phyloP scores from a whole-genome alignment of 2,113 vertebrate genomes.

The Centrocercus urophasianus region DNA sequence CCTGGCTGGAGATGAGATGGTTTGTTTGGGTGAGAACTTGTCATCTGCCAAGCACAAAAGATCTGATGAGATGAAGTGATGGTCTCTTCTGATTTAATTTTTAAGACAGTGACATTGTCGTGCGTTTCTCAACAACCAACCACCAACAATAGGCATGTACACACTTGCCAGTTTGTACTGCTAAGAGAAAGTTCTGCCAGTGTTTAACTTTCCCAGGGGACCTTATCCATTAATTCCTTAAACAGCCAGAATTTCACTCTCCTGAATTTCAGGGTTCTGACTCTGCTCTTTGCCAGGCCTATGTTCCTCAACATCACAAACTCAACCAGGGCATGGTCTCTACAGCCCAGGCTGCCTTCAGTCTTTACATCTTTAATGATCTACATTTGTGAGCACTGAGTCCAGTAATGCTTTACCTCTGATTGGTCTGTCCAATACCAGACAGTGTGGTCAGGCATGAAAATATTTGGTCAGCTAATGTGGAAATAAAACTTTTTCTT shows the following conservation, averaged over 20 bases:
- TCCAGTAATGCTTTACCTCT: neutral
- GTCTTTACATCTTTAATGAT: neutral
- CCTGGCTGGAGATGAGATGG: neutral
- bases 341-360: neutral
- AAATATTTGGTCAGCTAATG: neutral
- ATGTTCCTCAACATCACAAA: neutral
- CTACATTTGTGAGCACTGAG: too few species aligned
- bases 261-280: neutral
- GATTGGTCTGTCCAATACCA: neutral
- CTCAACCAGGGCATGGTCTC: neutral
- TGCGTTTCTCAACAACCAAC: neutral
- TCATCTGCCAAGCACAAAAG: neutral
- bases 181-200: neutral
- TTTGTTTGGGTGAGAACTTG: neutral
- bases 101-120: neutral
- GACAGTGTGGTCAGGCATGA: fast-evolving
- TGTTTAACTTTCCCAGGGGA: neutral
- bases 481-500: neutral
- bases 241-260: neutral
- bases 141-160: neutral
- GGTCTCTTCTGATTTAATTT: neutral
- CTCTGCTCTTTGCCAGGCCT: neutral
- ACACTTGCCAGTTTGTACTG: neutral
- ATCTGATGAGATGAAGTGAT: neutral
- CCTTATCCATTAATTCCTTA: neutral